Conservation (phyloP, 2,888 invertebrate species). For the Strigamia transsilvanica region DNA sequence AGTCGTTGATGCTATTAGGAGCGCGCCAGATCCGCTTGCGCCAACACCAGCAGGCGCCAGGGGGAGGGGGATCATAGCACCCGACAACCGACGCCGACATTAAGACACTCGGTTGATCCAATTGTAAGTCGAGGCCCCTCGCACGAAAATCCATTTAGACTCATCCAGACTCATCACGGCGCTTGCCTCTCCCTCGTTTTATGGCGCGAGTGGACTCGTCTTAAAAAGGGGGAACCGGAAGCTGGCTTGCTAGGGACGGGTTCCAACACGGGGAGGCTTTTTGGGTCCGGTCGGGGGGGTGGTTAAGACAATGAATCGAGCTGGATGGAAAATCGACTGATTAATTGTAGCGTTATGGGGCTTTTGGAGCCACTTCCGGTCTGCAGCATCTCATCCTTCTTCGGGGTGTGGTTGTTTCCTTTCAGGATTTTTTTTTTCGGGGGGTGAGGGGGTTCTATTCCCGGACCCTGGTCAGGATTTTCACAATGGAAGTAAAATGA, state of each 20-base stretch:
- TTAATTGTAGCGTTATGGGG: slow-evolving; percentile 37
- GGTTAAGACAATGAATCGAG: slow-evolving; percentile 12
- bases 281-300: background rate
- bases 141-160: slow-evolving; percentile 48
- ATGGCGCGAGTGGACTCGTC: background rate
- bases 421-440: background rate
- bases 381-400: slow-evolving; percentile 10
- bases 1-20: slow-evolving; percentile 46
- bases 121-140: slow-evolving; percentile 38
- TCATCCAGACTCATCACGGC: slow-evolving; percentile 43
- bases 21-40: slow-evolving; percentile 46
- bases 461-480: too few relatives aligned
- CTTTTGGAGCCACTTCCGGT: slow-evolving; percentile 5
- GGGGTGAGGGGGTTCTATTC: background rate
- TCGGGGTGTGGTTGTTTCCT: slow-evolving; percentile 14
- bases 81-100: slow-evolving; percentile 49
- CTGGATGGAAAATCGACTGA: background rate
- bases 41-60: slow-evolving; percentile 49
- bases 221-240: slow-evolving; percentile 36
- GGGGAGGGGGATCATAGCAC: slow-evolving; percentile 49
- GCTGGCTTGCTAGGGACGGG: background rate
- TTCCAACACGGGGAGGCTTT: background rate
- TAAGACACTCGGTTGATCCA: slow-evolving; percentile 49
- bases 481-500: too few relatives aligned
- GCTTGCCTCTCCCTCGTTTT: background rate